phyloP scores from a whole-genome alignment of 2,888 invertebrate genomes.

The Lasioglossum villosulum region DNA sequence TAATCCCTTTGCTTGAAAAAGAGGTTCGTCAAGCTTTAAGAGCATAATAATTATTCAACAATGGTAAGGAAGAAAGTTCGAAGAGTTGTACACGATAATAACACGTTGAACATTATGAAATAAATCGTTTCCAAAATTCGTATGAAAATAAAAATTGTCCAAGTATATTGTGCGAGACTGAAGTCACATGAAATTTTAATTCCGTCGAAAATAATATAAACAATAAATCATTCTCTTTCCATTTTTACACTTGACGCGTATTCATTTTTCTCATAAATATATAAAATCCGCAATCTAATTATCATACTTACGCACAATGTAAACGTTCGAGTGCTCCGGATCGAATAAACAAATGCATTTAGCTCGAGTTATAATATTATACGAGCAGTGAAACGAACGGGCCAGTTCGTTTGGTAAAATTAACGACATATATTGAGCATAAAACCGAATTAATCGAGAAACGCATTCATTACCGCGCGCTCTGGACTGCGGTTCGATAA shows the following conservation, averaged over 20 bases:
- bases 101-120: not conserved
- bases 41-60: not conserved
- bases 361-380: not conserved
- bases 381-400: not conserved
- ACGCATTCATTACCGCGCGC: not conserved
- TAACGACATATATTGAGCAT: not conserved
- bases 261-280: not conserved
- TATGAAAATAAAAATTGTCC: not conserved
- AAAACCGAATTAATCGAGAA: constrained; percentile 19
- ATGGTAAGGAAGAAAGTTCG: not conserved
- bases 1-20: not conserved
- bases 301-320: not conserved
- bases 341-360: constrained; percentile 14
- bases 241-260: too few species aligned
- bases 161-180: too few species aligned
- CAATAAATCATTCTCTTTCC: not conserved
- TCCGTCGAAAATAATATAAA: not conserved
- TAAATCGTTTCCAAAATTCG: not conserved
- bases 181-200: not conserved
- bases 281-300: not conserved
- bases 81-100: too few species aligned
- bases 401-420: constrained; percentile 8
- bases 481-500: not conserved
- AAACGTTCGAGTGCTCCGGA: not conserved
- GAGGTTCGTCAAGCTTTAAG: not conserved